Percentiles rank a stretch among this genome's conserved stretches.
Conservation (phyloP, 2,113 vertebrate genomes). For the Himantopus leucocephalus region DNA sequence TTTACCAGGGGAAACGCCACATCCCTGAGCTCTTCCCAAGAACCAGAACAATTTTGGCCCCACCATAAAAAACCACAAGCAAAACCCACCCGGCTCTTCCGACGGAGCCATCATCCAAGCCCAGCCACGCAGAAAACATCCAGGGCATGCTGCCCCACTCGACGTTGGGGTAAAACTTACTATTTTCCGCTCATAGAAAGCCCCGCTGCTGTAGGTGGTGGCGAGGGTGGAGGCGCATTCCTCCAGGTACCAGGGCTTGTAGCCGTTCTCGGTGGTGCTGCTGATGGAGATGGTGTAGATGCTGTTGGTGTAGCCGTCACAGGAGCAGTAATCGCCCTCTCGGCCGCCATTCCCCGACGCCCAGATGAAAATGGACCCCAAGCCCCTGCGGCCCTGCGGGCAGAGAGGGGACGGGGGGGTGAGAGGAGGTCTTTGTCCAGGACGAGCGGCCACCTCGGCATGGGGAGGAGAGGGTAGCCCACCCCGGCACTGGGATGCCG, state of each 20-base stretch:
- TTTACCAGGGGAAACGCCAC: neutral
- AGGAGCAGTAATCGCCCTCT: slow-evolving; percentile 90
- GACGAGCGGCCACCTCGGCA: fast-evolving
- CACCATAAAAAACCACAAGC: neutral
- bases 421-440: neutral
- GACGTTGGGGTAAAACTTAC: slow-evolving; percentile 52
- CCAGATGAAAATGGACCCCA: slow-evolving; percentile 93
- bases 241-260: slow-evolving; percentile 87
- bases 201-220: slow-evolving; percentile 88
- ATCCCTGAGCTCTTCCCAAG: neutral
- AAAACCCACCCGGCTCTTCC: neutral
- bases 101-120: neutral
- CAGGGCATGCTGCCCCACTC: neutral
- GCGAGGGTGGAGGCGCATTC: slow-evolving; percentile 88
- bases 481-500: neutral
- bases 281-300: slow-evolving; percentile 93
- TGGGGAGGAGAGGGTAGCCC: fast-evolving
- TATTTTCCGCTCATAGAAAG: slow-evolving; percentile 84
- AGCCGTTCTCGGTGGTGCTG: slow-evolving; percentile 83
- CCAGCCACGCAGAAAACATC: fast-evolving
- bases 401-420: neutral
- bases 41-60: neutral
- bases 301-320: slow-evolving; percentile 93
- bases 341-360: slow-evolving; percentile 88
- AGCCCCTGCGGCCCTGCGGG: slow-evolving; percentile 83